Evolutionary conservation across 2,888 invertebrate species (phyloP).

Genomic region (Spatulosminthurus flaviceps): DNA sequence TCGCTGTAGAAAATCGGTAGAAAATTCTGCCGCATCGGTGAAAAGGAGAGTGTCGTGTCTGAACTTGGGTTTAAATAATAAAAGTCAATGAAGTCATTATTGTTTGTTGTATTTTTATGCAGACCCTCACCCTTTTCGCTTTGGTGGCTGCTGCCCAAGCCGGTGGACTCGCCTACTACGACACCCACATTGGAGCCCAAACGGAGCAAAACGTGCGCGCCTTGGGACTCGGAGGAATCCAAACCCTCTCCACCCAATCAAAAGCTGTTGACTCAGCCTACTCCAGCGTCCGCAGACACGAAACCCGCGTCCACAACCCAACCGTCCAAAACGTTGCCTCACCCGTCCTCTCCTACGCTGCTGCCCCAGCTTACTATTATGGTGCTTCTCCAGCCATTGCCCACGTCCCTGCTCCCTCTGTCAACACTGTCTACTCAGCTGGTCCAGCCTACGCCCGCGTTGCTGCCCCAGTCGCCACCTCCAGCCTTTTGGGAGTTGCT

Average conservation of each 20-base stretch:
- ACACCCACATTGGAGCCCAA: slow-evolving; percentile 50
- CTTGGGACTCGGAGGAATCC: slow-evolving; percentile 54
- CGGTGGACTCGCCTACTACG: slow-evolving; percentile 6
- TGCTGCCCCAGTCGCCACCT: slow-evolving; percentile 19
- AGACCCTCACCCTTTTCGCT: slow-evolving; percentile 49
- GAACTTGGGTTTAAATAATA: neutral
- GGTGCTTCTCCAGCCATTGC: slow-evolving; percentile 37
- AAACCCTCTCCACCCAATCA: slow-evolving; percentile 53
- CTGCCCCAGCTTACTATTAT: neutral
- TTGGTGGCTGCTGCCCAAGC: slow-evolving; percentile 37
- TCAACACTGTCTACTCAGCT: slow-evolving; percentile 9
- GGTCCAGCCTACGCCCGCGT: too few relatives aligned
- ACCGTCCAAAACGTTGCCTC: neutral
- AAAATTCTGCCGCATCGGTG: too few relatives aligned
- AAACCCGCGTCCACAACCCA: slow-evolving; percentile 32
- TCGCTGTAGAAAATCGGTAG: too few relatives aligned
- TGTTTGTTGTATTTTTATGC: neutral
- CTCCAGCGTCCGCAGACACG: slow-evolving; percentile 42
- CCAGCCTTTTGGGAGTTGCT: slow-evolving; percentile 38
- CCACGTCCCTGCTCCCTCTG: slow-evolving; percentile 28
- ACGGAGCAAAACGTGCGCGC: slow-evolving; percentile 58
- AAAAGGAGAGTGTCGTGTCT: neutral
- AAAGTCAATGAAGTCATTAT: too few relatives aligned
- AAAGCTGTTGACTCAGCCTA: slow-evolving; percentile 42
- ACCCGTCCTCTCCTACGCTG: neutral